These are phyloP conservation scores for Leptopilina clavipes DNA, from an alignment of 1,140 invertebrate species.

Conservation along the genomic window DNA sequence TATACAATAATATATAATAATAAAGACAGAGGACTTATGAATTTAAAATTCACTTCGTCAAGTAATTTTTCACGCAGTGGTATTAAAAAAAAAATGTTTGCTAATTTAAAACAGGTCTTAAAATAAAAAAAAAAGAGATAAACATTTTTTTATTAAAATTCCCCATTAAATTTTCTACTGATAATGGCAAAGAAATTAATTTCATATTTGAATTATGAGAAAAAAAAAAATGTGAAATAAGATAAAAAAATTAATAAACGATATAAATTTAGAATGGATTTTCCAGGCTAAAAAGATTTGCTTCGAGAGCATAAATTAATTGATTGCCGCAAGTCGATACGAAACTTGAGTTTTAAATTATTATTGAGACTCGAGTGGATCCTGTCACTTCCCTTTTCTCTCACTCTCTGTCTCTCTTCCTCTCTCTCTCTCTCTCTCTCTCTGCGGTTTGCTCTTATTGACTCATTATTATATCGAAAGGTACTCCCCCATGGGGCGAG, in stretches of 20 bases:
- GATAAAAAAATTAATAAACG: too few species aligned
- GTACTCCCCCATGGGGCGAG: too few species aligned
- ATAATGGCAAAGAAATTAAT: too few species aligned
- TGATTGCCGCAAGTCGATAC: constrained; percentile 12
- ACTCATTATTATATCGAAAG: constrained; percentile 12
- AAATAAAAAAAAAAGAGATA: too few species aligned
- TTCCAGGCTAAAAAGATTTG: not conserved
- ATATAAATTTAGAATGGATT: not conserved
- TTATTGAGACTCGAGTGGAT: constrained; percentile 11
- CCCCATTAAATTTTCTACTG: too few species aligned
- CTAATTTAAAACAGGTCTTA: too few species aligned
- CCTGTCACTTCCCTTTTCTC: not conserved
- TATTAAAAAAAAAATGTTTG: too few species aligned
- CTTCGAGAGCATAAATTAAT: constrained; percentile 5
- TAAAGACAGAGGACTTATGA: too few species aligned
- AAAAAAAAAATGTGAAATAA: not conserved
- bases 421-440: not conserved
- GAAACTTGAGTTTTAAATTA: not conserved
- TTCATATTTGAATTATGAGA: not conserved
- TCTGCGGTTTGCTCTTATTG: not conserved
- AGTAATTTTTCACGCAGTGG: too few species aligned
- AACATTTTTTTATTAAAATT: too few species aligned
- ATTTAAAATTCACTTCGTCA: too few species aligned
- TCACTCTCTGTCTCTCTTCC: not conserved
- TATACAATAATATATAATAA: too few species aligned